Conservation (phyloP, 2,797 vertebrate species). For the Silurus aristotelis region DNA sequence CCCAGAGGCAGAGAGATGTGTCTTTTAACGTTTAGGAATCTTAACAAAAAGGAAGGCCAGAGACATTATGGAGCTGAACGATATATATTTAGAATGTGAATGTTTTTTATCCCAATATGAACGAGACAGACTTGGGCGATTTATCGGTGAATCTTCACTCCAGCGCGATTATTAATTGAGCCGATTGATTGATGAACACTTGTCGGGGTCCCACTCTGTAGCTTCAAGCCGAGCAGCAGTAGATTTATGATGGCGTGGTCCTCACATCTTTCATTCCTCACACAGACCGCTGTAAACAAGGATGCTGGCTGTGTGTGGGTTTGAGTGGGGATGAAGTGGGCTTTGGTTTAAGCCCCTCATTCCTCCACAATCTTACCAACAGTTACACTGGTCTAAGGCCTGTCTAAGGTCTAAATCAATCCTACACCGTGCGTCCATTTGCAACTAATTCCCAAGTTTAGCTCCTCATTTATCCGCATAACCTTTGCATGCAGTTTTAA, state of each 20-base stretch:
- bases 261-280: slow-evolving; percentile 35
- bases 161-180: slow-evolving; percentile 51
- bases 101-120: neutral
- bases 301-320: slow-evolving; percentile 5
- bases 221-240: slow-evolving; percentile 21
- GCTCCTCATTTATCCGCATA: neutral
- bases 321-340: neutral
- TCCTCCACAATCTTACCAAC: neutral
- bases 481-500: neutral
- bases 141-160: slow-evolving; percentile 29
- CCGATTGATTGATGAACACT: slow-evolving; percentile 57
- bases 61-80: neutral
- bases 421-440: neutral
- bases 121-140: neutral
- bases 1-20: neutral
- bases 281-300: slow-evolving; percentile 27
- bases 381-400: neutral
- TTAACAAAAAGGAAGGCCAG: slow-evolving; percentile 10
- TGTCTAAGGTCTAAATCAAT: slow-evolving; percentile 11
- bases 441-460: neutral
- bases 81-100: neutral
- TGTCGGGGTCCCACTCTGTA: slow-evolving; percentile 34
- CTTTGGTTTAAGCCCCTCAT: slow-evolving; percentile 13
- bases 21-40: slow-evolving; percentile 29
- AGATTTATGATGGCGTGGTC: slow-evolving; percentile 45